Base-by-base conservation (phyloP, 2,888 invertebrate species). In the Bursaphelenchus okinawaensis region DNA sequence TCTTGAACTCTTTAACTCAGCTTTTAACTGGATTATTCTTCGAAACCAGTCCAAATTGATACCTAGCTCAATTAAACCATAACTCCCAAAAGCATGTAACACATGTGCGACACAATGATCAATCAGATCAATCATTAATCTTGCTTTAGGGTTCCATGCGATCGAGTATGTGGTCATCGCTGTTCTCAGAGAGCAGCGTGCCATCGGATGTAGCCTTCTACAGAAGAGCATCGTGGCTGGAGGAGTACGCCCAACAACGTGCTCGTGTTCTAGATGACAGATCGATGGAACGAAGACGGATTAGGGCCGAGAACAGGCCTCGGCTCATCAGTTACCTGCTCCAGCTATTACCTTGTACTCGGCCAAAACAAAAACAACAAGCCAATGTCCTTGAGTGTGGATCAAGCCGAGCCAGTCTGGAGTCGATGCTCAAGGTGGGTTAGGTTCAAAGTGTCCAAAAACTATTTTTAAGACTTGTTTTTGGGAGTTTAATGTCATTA, bases 321-420 rank as follows among this genome's bases (percentile, higher is more conserved):
- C 22, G 22, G 1, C 50, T 59, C 52, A 50, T 31, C 19, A 59
- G 16, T 19, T 29, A 40, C 26, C 60, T 59, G 12, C 29, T 50
- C 16, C 7, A 16, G n/a, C 50, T 31, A 3, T 50, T 59, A 9
- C 60, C 60, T n/a, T 59, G 60, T 59, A 20, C 60, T 31, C 26
- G 22, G 27, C 2, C 26, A 23, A 56, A 56, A 28, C 1, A 2
- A 19, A 23, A 27, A 27, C 23, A 26, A 1, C 2, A 26, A 26
- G 56, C 24, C 29, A 19, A 19, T n/a, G 26, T 24, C 29, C 8
- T 19, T 16, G 9, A 19, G 24, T 40, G 20, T 16, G 52, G 31
- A 9, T 59, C 60, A 12, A 59, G 60, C 24, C 60, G 51, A 52
- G 40, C 60, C 20, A 59, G 60, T 59, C 50, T 59, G 27, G 40